Base-by-base conservation (phyloP, 2,113 vertebrate genomes). In the Phoxinus phoxinus region DNA sequence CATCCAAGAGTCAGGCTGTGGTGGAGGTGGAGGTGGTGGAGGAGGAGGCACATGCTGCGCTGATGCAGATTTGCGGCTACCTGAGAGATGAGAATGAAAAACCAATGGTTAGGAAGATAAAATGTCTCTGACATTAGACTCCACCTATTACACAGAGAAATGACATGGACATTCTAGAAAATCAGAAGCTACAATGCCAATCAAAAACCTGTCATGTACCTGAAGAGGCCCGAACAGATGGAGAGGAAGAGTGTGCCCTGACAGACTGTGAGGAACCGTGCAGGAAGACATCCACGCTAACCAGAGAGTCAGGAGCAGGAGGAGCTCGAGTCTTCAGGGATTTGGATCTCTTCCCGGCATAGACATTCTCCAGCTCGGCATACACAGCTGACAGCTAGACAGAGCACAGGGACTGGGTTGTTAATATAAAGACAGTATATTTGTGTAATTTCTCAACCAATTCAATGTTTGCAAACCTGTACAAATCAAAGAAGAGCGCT, bases 311-410 rank as follows among this genome's bases (percentile, higher is more conserved):
- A 0, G 94, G 89, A 80, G 89, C 91, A 0, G 96, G 96, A 0
- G 96, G 96, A 7, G 95, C 93, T 69, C 93, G 93, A 88, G 92
- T 92, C 90, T 95, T 92, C 91, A 95, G 41, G 88, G 51, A 95
- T 1, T 90, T 96, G 12, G 96, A 95, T 89, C 94, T 90, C 93
- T 97, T 99, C 86, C 96, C 89, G 0, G 94, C 94, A 56, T 98
- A 98, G 93, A 96, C 95, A 87, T 96, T 96, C 86, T 99, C 98
- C 56, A 99, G 91, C 86, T 99, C 98, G 0, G 98, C 97, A 0
- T 99, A 99, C 83, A 99, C 97, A 0, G 98, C 97, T 0, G 98
- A 98, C 94, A 99, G 96, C 98, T 99, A 89, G 69, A 37, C 48
- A 87, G 88, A 71, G 53, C 21, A 87, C 84, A 92, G 41, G 3